Percentiles rank a stretch among this genome's conserved stretches.
These are phyloP conservation scores for Rhynchopsitta pachyrhyncha DNA, from an alignment of 2,113 vertebrate species.

Conservation along the genomic window DNA sequence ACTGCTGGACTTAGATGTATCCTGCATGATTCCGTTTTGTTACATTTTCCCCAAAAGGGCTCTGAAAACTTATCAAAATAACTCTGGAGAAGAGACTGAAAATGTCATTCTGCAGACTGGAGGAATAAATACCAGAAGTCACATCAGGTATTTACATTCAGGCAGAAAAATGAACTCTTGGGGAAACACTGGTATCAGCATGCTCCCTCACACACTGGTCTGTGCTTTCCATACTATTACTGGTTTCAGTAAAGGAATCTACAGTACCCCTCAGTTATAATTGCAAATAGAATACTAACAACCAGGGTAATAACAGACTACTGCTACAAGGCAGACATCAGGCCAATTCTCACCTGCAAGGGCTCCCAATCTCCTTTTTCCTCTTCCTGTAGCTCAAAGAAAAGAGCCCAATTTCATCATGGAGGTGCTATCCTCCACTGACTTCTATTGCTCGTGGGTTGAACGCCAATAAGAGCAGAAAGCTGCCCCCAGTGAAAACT, in stretches of 20 bases:
- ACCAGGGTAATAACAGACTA: neutral
- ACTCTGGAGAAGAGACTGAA: neutral
- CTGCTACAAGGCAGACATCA: neutral
- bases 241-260: neutral
- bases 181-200: neutral
- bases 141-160: neutral
- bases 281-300: neutral
- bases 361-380: neutral
- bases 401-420: neutral
- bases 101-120: neutral
- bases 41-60: neutral
- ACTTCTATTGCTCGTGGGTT: neutral
- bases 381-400: neutral
- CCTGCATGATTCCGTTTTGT: neutral
- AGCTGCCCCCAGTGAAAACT: slow-evolving; percentile 7
- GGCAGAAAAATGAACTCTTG: neutral
- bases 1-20: neutral
- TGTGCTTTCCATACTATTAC: neutral
- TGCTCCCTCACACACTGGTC: neutral
- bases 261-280: neutral
- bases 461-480: neutral
- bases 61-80: neutral
- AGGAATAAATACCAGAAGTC: neutral
- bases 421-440: neutral
- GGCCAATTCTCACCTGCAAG: neutral